These are phyloP conservation scores for Stigmatopora nigra DNA, from an alignment of 2,113 vertebrate species.

Conservation along the genomic window DNA sequence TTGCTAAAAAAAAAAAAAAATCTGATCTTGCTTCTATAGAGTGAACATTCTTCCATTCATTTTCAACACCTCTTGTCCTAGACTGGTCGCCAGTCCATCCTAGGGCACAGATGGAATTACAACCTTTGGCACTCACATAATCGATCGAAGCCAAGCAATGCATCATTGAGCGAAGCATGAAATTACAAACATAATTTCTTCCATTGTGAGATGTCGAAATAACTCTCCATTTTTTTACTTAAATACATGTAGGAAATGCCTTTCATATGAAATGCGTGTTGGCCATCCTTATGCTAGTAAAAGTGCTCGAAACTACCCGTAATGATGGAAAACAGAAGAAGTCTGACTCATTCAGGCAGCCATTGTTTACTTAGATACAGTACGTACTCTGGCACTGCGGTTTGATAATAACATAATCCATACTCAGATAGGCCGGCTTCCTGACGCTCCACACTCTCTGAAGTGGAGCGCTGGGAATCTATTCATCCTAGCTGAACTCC, in stretches of 20 bases:
- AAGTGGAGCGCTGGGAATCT: constrained; percentile 60
- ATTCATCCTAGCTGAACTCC: constrained; percentile 62
- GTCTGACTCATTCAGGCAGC: constrained; percentile 50
- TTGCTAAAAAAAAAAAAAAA: too few species aligned
- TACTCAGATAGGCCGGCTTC: constrained; percentile 62
- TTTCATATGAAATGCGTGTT: too few species aligned
- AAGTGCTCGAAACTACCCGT: constrained; percentile 43
- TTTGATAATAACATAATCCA: constrained; percentile 71
- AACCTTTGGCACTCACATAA: too few species aligned
- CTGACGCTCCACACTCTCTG: constrained; percentile 59
- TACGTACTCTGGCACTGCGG: constrained; percentile 52
- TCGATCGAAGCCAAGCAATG: too few species aligned
- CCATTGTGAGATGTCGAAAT: too few species aligned
- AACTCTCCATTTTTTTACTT: too few species aligned
- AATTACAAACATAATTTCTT: too few species aligned
- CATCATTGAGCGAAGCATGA: too few species aligned
- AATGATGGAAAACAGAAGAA: constrained; percentile 48
- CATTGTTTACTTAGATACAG: constrained; percentile 65
- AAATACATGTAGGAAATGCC: too few species aligned
- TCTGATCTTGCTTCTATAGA: constrained; percentile 5
- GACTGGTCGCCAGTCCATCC: too few species aligned
- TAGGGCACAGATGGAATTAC: too few species aligned
- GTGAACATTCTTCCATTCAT: constrained; percentile 16
- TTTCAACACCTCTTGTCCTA: not conserved
- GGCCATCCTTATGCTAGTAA: constrained; percentile 37